Conservation (phyloP, 2,797 vertebrate species). For the Glyptemys insculpta region DNA sequence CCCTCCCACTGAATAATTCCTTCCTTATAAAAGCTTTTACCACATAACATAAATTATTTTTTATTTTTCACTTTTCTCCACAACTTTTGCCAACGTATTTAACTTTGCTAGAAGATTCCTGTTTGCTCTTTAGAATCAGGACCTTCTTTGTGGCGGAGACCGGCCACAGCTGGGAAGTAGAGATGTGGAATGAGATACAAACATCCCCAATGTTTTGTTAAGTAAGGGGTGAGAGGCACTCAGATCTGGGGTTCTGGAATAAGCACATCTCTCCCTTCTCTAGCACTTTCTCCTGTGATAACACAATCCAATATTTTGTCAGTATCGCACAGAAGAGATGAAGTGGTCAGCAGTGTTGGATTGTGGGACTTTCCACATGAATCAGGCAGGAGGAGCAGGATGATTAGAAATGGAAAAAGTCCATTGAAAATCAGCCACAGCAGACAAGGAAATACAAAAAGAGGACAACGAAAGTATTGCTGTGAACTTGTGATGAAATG, state of each 20-base stretch:
- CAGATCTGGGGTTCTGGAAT: conserved; percentile 6
- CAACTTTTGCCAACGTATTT: background rate
- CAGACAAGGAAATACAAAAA: conserved; percentile 67
- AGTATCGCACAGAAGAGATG: conserved; percentile 5
- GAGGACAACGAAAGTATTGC: conserved; percentile 44
- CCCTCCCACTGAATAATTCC: conserved; percentile 66
- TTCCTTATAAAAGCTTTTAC: conserved; percentile 66
- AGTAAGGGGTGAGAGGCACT: conserved; percentile 24
- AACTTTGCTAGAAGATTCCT: accelerated
- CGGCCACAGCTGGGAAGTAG: background rate
- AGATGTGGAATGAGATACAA: background rate
- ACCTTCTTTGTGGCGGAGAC: background rate
- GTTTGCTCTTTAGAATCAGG: background rate
- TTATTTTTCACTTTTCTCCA: conserved; percentile 59
- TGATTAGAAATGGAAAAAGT: conserved; percentile 68
- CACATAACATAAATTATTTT: conserved; percentile 24
- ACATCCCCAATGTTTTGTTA: conserved; percentile 9
- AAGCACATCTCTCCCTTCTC: conserved; percentile 27
- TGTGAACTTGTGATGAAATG: background rate
- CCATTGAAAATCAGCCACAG: conserved; percentile 68
- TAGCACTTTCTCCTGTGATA: conserved; percentile 37
- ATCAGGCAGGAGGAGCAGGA: conserved; percentile 83
- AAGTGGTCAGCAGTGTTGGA: conserved; percentile 34
- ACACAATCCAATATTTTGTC: conserved; percentile 35
- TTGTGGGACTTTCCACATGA: conserved; percentile 77